These are phyloP conservation scores for Pangasianodon hypophthalmus DNA, from an alignment of 2,113 vertebrate genomes.

Conservation along the genomic window DNA sequence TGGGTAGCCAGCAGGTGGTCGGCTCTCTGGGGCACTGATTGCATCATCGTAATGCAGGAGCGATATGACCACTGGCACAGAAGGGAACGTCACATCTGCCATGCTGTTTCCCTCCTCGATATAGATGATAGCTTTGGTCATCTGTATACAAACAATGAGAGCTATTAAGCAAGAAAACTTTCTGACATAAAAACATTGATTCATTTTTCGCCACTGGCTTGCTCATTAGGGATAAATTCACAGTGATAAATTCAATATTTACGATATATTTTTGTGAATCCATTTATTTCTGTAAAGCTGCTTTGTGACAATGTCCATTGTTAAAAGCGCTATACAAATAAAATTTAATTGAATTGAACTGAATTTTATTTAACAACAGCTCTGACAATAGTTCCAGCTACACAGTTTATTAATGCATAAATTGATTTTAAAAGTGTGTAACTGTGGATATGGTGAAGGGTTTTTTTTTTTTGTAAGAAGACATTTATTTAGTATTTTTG, in stretches of 20 bases:
- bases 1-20: conserved; percentile 78
- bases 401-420: not conserved
- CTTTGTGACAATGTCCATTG: too few species aligned
- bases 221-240: too few species aligned
- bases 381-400: not conserved
- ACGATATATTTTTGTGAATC: too few species aligned
- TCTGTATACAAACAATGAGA: conserved; percentile 62
- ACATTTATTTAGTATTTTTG: not conserved
- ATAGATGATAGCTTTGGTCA: conserved; percentile 81
- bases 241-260: too few species aligned
- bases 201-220: too few species aligned
- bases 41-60: conserved; percentile 81
- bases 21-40: conserved; percentile 60
- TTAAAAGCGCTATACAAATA: too few species aligned
- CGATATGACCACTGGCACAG: conserved; percentile 80
- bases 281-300: too few species aligned
- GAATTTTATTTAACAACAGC: not conserved
- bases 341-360: too few species aligned
- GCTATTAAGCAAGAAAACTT: not conserved
- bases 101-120: conserved; percentile 83
- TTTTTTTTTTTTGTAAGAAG: not conserved
- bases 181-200: not conserved
- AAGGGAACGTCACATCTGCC: conserved; percentile 85
- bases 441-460: not conserved
- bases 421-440: not conserved